phyloP scores from a whole-genome alignment of 2,113 vertebrate species.

The Lonchura striata region DNA sequence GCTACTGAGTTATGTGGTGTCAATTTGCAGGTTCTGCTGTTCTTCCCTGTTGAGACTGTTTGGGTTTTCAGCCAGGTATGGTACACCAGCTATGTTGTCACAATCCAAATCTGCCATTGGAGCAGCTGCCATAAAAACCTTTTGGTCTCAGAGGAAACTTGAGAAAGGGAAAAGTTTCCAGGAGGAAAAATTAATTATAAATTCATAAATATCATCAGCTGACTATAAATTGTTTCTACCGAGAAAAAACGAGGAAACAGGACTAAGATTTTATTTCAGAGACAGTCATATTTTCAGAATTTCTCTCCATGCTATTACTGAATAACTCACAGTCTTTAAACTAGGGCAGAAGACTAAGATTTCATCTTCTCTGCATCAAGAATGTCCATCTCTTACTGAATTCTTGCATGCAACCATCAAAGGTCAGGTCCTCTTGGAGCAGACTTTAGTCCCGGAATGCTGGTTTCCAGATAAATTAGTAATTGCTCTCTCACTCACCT shows the following conservation, averaged over 20 bases:
- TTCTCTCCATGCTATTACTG: neutral
- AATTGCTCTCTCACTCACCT: neutral
- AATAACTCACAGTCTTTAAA: neutral
- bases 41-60: neutral
- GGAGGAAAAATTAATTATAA: neutral
- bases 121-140: neutral
- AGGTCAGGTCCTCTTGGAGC: neutral
- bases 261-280: neutral
- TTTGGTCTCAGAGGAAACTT: neutral
- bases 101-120: neutral
- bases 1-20: neutral
- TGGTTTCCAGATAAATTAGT: neutral
- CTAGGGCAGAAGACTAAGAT: neutral
- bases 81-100: accelerated
- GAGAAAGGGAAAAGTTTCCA: neutral
- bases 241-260: neutral
- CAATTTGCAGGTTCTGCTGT: neutral
- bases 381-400: neutral
- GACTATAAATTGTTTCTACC: neutral
- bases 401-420: neutral
- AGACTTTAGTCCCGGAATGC: neutral
- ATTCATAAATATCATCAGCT: neutral
- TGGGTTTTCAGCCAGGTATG: neutral
- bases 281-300: neutral
- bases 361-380: neutral